A percentile compares a stretch with the other conserved stretches of the same genome.
Conservation (phyloP, 92 coral and sea anemone genomes). For the Isaurus tuberculatus region DNA sequence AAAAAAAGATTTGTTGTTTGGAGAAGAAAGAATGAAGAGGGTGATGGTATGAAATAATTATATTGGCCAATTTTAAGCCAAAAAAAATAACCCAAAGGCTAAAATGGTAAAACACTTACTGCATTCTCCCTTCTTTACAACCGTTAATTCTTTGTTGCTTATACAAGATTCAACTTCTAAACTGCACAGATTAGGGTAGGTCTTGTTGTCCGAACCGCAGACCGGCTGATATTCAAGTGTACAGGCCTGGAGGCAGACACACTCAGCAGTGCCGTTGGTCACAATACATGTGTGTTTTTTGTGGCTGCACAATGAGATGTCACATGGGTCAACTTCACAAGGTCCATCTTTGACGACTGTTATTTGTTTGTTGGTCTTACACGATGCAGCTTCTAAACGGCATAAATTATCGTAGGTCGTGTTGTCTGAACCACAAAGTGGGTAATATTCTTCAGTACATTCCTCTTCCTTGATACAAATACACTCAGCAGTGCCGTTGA, state of each 20-base stretch:
- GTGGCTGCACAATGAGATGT: slow-evolving; percentile 66
- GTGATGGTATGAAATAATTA: not conserved
- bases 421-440: slow-evolving; percentile 86
- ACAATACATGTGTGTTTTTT: slow-evolving; percentile 60
- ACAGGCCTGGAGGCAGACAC: slow-evolving; percentile 67
- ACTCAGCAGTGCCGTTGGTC: slow-evolving; percentile 72
- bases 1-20: no score
- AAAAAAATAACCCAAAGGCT: not conserved
- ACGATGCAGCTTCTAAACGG: slow-evolving; percentile 69
- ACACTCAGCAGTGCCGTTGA: slow-evolving; percentile 80
- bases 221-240: slow-evolving; percentile 62
- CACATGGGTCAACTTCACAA: slow-evolving; percentile 59
- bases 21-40: no score
- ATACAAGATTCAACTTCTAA: no score
- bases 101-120: no score
- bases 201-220: no score
- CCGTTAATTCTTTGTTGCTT: no score
- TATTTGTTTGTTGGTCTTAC: slow-evolving; percentile 68
- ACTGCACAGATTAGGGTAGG: no score
- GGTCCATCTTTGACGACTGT: slow-evolving; percentile 47
- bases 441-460: slow-evolving; percentile 59
- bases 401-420: slow-evolving; percentile 76
- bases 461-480: slow-evolving; percentile 56
- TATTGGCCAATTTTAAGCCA: not conserved
- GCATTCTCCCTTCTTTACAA: slow-evolving; percentile 53